Evolutionary conservation across 2,113 vertebrate genomes (phyloP), one percentile per base, ranked within the genome.

Genomic region (Neotragus moschatus): DNA sequence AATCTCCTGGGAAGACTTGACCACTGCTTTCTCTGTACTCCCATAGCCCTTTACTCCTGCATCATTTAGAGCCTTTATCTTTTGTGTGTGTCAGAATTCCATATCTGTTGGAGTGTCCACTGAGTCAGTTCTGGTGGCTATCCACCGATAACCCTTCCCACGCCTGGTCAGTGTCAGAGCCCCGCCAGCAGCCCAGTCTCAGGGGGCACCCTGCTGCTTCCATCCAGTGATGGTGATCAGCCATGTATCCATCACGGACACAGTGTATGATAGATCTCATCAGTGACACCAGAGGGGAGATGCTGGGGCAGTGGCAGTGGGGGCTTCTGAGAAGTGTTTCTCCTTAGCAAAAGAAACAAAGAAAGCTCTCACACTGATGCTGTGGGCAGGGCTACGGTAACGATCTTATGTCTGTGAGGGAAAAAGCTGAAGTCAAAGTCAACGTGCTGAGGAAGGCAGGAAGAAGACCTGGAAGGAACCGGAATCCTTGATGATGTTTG

Each of bases 291-390:
- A 43, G 47, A 73, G 17, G 53, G 21, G 49, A 79, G 45, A 16
- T 30, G 11, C 25, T 23, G n/a, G 45, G 61, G n/a, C 1, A 2
- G 60, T 4, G 3, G 7, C 7, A 7, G 1, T 13, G 5, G 55
- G 21, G 28, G 2, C 87, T 19, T 51, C 33, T 43, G 26, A 43
- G 45, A 47, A 47, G 11, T 28, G n/a, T 16, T 36, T 51, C 21
- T 56, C 13, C 45, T 14, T n/a, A 85, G 39, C n/a, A 60, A 75
- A n/a, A 92, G 58, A 85, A 51, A 26, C 51, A n/a, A 84, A 66
- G 39, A 84, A 15, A 14, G 5, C 47, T 26, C 30, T 87, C 33
- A 51, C 6, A 7, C 7, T 33, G 47, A 30, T 3, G 28, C 15
- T 7, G 30, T 43, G 19, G 49, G 82, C 75, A 77, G 79, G 45